Evolutionary conservation across 2,113 vertebrate species (phyloP).

Genomic region (Lophochroa leadbeateri): DNA sequence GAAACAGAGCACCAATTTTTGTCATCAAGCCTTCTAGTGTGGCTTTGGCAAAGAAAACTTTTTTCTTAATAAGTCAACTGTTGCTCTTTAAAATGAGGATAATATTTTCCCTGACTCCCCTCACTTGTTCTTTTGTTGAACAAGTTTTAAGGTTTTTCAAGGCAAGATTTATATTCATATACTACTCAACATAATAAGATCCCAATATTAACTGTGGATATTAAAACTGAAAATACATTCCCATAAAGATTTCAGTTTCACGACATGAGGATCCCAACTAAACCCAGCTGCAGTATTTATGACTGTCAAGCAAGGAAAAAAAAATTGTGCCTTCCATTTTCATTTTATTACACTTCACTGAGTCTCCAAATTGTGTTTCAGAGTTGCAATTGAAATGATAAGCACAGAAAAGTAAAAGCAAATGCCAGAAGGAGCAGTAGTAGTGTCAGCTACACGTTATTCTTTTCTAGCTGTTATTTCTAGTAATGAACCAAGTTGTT

Average conservation of each 20-base stretch:
- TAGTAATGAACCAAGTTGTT: constrained; percentile 10
- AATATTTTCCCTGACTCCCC: neutral
- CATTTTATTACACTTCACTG: constrained; percentile 42
- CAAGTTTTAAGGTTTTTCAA: neutral
- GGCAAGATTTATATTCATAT: neutral
- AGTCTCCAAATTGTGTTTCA: constrained; percentile 42
- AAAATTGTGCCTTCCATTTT: constrained; percentile 25
- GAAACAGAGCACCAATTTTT: neutral
- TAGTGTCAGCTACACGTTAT: constrained; percentile 14
- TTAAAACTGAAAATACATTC: neutral
- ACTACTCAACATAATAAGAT: neutral
- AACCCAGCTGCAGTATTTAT: constrained; percentile 6
- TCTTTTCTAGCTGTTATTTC: constrained; percentile 38
- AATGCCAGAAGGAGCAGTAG: neutral
- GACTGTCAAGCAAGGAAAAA: neutral
- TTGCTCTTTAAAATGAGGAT: neutral
- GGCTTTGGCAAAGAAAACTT: neutral
- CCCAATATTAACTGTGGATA: neutral
- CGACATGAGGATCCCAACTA: neutral
- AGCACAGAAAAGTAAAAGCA: constrained; percentile 30
- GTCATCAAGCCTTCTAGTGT: neutral
- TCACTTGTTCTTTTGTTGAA: neutral
- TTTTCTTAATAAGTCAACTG: neutral
- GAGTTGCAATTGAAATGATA: constrained; percentile 31
- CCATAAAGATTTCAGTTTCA: neutral